Conservation (phyloP, 2,797 vertebrate genomes). For the Chaenodraco wilsoni region DNA sequence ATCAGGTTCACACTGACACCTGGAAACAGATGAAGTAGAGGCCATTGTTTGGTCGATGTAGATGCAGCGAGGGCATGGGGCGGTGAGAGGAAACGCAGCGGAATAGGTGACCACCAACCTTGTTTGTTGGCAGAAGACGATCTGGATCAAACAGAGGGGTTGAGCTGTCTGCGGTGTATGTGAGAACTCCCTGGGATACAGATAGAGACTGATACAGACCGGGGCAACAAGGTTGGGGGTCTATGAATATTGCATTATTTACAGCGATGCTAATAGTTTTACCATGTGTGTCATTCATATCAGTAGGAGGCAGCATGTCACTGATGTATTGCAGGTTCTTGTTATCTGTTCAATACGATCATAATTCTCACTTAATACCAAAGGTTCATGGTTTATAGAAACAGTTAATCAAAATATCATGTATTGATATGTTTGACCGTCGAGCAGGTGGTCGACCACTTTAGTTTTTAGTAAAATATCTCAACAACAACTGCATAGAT, state of each 20-base stretch:
- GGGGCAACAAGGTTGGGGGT: not conserved
- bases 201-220: slow-evolving; percentile 32
- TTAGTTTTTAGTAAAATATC: not conserved
- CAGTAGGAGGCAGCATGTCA: not conserved
- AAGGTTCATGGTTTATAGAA: not conserved
- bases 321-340: not conserved
- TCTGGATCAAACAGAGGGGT: slow-evolving; percentile 59
- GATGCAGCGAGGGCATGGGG: slow-evolving; percentile 46
- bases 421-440: not conserved
- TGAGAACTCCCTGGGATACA: slow-evolving; percentile 27
- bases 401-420: slow-evolving; percentile 1
- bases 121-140: slow-evolving; percentile 44
- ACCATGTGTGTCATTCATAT: slow-evolving; percentile 16
- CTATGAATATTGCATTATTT: slow-evolving; percentile 37
- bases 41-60: slow-evolving; percentile 65
- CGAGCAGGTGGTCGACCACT: not conserved
- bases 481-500: not conserved
- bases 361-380: not conserved
- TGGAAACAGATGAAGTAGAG: slow-evolving; percentile 69
- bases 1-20: slow-evolving; percentile 72
- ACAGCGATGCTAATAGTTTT: slow-evolving; percentile 29
- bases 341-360: not conserved
- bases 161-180: slow-evolving; percentile 34
- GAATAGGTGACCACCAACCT: slow-evolving; percentile 61
- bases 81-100: slow-evolving; percentile 33